Percentiles rank a stretch among this genome's conserved stretches.
Conservation (phyloP, 2,888 invertebrate genomes). For the Acronicta leporina region DNA sequence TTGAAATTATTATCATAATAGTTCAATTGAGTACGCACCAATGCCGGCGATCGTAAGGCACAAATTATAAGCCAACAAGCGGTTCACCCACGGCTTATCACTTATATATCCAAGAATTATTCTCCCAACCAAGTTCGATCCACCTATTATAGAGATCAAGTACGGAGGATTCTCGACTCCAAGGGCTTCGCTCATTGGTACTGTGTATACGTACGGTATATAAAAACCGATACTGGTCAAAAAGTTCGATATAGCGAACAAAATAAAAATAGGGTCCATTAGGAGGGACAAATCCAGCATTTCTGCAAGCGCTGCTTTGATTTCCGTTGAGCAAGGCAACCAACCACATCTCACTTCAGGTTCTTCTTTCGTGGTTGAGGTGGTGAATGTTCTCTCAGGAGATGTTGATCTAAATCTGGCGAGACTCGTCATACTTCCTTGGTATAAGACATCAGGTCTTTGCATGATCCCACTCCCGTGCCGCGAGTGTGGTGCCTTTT, state of each 20-base stretch:
- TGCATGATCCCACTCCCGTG: conserved; percentile 94
- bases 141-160: conserved; percentile 94
- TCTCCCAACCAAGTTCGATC: conserved; percentile 96
- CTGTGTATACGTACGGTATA: conserved; percentile 96
- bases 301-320: conserved; percentile 91
- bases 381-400: conserved; percentile 75
- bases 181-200: conserved; percentile 92
- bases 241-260: conserved; percentile 98
- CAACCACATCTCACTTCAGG: conserved; percentile 86
- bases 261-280: conserved; percentile 95
- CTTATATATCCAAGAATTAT: conserved; percentile 96
- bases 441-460: conserved; percentile 96
- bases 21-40: conserved; percentile 88
- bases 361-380: conserved; percentile 75
- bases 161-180: conserved; percentile 91
- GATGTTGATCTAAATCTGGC: conserved; percentile 87
- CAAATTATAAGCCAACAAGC: conserved; percentile 96
- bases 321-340: conserved; percentile 91
- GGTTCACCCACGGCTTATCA: conserved; percentile 97
- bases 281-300: conserved; percentile 97
- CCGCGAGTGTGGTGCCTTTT: conserved; percentile 71
- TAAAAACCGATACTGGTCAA: conserved; percentile 98
- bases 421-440: conserved; percentile 91
- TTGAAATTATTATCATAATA: not conserved
- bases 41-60: conserved; percentile 96